Evolutionary conservation across 92 coral and sea anemone genomes (phyloP), one percentile per base, ranked within the genome.

Genomic region (Siderastrea radians): DNA sequence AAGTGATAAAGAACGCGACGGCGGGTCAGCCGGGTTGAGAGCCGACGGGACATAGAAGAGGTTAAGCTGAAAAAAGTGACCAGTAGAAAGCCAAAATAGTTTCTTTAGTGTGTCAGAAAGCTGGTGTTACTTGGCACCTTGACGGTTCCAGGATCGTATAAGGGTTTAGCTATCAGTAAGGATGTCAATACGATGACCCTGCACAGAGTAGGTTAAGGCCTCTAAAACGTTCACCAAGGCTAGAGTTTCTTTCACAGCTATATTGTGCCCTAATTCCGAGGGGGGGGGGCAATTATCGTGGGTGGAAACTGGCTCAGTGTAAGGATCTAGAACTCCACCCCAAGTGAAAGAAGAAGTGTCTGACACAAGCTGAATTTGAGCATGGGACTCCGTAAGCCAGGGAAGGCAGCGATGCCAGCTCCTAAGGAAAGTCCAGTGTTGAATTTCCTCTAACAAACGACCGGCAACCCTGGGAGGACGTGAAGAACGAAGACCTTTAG

Each of bases 181-280:
- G 51, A 13, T 53, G 53, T 76, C 66, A 9, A 76, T 49, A 6
- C 44, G 61, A n/a, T 5, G 43, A 51, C 49, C 49, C 14, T 53
- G 47, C 4, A 76, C 49, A 43, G 63, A 13, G 6, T 13, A 7
- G 4, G 60, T 15, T 10, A 64, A 49, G 16, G 64, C 61, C 66
- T 69, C 77, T 19, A 61, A 63, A 47, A 51, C 62, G n/a, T 49
- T 47, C 12, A n/a, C 62, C 8, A 80, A 17, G 1, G 75, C 75
- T 9, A 62, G 57, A 6, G 83, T 58, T 17, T 78, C 83, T 12
- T 78, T 78, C 3, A 60, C 71, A 58, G 14, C 67, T 49, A 78
- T 78, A 55, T 55, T 44, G 38, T 26, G 38, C 38, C 38, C 38
- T 26, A 26, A 26, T 0, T 26, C 38, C 38, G 38, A 26, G 38